Evolutionary conservation across 2,888 invertebrate species (phyloP).

Genomic region (Silvanus unidentatus): DNA sequence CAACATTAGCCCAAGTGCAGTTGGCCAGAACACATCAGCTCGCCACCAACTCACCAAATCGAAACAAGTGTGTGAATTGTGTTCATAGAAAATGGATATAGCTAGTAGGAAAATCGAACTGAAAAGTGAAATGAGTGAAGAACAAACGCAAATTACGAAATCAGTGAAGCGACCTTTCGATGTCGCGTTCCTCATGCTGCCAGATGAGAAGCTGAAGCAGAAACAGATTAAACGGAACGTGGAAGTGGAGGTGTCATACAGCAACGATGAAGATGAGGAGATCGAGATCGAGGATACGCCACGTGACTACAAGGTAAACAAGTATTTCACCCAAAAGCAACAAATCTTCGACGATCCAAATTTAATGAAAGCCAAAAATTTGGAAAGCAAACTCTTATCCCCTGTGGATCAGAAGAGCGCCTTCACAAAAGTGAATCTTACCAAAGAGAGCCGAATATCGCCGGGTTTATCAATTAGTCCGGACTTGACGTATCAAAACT

Average conservation of each 20-base stretch:
- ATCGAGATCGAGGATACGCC: constrained; percentile 35
- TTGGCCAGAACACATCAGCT: constrained; percentile 33
- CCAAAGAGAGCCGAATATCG: constrained; percentile 48
- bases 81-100: constrained; percentile 59
- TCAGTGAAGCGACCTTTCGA: constrained; percentile 76
- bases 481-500: constrained; percentile 70
- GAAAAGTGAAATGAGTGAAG: constrained; percentile 46
- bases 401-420: constrained; percentile 63
- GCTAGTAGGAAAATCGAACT: constrained; percentile 40
- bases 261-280: constrained; percentile 39
- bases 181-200: constrained; percentile 84
- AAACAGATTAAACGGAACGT: constrained; percentile 45
- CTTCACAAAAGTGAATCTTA: constrained; percentile 70
- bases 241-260: constrained; percentile 20
- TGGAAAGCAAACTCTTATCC: constrained; percentile 39
- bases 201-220: constrained; percentile 72
- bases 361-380: constrained; percentile 48
- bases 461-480: constrained; percentile 71
- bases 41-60: background rate
- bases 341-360: constrained; percentile 57
- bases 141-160: constrained; percentile 40
- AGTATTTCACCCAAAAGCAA: constrained; percentile 46
- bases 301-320: constrained; percentile 28
- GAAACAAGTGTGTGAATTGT: constrained; percentile 9
- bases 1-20: constrained; percentile 42